phyloP scores from a whole-genome alignment of 2,113 vertebrate species.

The Chelonoidis abingdonii region DNA sequence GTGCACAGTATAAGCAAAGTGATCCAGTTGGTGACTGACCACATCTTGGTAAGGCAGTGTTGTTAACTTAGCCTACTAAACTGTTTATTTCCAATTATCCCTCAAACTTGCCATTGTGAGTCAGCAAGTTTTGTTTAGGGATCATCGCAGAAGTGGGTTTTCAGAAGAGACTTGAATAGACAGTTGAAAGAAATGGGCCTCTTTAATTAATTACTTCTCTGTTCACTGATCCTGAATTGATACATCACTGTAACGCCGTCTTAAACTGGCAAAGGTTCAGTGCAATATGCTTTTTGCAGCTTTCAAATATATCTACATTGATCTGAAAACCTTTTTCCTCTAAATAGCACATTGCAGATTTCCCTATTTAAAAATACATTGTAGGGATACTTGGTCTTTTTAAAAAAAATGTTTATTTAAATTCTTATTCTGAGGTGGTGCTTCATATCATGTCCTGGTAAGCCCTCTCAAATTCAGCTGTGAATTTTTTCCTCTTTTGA shows the following conservation, averaged over 20 bases:
- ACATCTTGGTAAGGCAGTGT: neutral
- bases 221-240: neutral
- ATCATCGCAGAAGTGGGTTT: neutral
- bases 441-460: neutral
- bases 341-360: neutral
- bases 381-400: neutral
- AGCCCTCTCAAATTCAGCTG: neutral
- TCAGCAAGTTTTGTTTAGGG: neutral
- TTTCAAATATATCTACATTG: neutral
- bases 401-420: neutral
- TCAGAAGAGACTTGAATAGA: neutral
- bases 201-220: neutral
- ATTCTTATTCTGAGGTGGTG: neutral
- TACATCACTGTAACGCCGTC: neutral
- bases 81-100: neutral
- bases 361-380: neutral
- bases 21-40: neutral
- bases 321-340: neutral
- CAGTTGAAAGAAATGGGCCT: neutral
- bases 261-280: neutral
- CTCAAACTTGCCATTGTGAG: neutral
- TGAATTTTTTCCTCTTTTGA: neutral
- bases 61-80: neutral
- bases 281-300: neutral
- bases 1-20: neutral